phyloP scores from a whole-genome alignment of 2,888 invertebrate genomes.

The Eupithecia tripunctaria region DNA sequence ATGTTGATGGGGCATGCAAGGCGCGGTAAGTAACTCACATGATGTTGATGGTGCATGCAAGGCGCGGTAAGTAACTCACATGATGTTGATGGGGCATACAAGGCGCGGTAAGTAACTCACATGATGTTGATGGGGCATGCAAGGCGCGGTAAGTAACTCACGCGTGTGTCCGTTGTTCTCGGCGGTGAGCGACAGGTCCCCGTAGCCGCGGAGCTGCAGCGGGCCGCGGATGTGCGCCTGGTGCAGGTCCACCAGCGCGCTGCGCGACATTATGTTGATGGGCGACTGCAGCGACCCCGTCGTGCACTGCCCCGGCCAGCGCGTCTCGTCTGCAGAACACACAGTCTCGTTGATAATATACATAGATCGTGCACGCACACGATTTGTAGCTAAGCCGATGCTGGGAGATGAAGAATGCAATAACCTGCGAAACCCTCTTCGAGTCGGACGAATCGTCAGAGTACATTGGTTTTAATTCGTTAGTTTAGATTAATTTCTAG shows the following conservation, averaged over 20 bases:
- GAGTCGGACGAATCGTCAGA: too few species aligned
- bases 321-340: slow-evolving; percentile 58
- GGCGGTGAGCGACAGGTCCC: slow-evolving; percentile 59
- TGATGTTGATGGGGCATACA: too few species aligned
- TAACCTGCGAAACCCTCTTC: too few species aligned
- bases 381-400: too few species aligned
- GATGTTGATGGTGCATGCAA: too few species aligned
- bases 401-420: too few species aligned
- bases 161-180: slow-evolving; percentile 73
- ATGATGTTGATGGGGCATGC: too few species aligned
- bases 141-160: slow-evolving; percentile 48
- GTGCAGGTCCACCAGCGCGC: slow-evolving; percentile 79
- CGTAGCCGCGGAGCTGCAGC: slow-evolving; percentile 67
- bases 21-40: slow-evolving; percentile 53
- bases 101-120: slow-evolving; percentile 41
- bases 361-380: too few species aligned
- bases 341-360: neutral
- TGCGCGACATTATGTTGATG: slow-evolving; percentile 86
- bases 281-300: slow-evolving; percentile 89
- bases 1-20: too few species aligned
- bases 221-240: slow-evolving; percentile 70
- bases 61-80: slow-evolving; percentile 53
- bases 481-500: too few species aligned
- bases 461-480: too few species aligned
- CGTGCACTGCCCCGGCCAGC: slow-evolving; percentile 87